phyloP scores from a whole-genome alignment of 1,140 invertebrate species.

The Samia ricini region DNA sequence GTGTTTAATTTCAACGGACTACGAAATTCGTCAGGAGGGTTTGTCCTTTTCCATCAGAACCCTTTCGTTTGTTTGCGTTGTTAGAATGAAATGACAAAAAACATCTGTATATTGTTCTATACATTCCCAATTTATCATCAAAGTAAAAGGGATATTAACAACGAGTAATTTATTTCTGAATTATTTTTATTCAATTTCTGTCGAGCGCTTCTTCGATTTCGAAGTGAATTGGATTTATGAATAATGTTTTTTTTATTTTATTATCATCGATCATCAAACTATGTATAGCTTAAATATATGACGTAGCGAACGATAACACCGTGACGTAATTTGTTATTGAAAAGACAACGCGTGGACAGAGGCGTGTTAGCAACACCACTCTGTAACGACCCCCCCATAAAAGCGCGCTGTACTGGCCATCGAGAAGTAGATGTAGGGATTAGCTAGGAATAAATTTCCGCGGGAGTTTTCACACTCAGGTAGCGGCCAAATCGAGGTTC shows the following conservation, averaged over 20 bases:
- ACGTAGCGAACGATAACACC: too few relatives aligned
- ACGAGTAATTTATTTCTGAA: conserved; percentile 5
- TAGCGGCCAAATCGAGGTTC: too few relatives aligned
- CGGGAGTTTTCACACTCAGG: too few relatives aligned
- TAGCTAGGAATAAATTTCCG: too few relatives aligned
- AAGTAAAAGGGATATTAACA: conserved; percentile 8
- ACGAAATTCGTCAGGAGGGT: neutral
- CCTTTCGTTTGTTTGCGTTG: conserved; percentile 1
- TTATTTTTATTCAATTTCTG: neutral
- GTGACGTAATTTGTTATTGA: too few relatives aligned
- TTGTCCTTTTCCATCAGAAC: conserved; percentile 1
- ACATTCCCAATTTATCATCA: neutral
- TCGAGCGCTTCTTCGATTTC: neutral
- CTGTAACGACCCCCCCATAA: too few relatives aligned
- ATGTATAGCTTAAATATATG: too few relatives aligned
- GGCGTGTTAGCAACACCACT: too few relatives aligned
- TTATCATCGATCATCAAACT: neutral
- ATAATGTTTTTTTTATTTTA: neutral
- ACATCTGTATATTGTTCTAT: too few relatives aligned
- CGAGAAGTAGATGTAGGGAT: too few relatives aligned
- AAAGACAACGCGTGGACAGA: too few relatives aligned
- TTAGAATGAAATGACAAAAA: neutral
- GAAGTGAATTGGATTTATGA: neutral
- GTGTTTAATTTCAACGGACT: conserved; percentile 20
- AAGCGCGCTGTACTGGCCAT: too few relatives aligned